These are phyloP conservation scores for Podocnemis expansa DNA, from an alignment of 2,113 vertebrate genomes.

Conservation along the genomic window DNA sequence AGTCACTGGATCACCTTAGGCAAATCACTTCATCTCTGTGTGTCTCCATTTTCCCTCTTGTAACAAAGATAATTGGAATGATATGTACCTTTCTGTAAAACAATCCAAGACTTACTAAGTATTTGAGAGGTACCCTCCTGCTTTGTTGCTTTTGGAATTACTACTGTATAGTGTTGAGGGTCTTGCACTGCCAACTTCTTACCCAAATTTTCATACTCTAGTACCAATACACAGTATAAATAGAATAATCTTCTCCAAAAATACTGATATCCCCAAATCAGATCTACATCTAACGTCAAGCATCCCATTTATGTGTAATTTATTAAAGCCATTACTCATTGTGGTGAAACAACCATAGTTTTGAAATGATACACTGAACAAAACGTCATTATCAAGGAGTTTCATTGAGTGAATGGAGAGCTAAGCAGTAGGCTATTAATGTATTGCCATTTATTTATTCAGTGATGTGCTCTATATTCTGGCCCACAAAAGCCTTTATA, in stretches of 20 bases:
- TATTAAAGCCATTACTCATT: slow-evolving; percentile 41
- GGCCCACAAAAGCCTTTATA: slow-evolving; percentile 35
- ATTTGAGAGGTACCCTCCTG: neutral
- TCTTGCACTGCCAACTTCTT: neutral
- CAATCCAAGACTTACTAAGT: slow-evolving; percentile 38
- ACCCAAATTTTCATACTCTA: neutral
- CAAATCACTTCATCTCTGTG: slow-evolving; percentile 48
- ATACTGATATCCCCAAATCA: slow-evolving; percentile 31
- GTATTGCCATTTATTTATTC: slow-evolving; percentile 46
- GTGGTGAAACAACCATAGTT: slow-evolving; percentile 45
- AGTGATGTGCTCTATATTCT: slow-evolving; percentile 41
- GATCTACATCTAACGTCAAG: slow-evolving; percentile 38
- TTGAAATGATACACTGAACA: slow-evolving; percentile 37
- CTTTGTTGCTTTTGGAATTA: neutral
- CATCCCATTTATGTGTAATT: neutral
- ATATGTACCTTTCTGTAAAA: slow-evolving; percentile 23
- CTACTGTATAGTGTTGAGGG: neutral
- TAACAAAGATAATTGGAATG: slow-evolving; percentile 40
- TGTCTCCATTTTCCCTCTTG: slow-evolving; percentile 39
- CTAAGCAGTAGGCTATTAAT: slow-evolving; percentile 40
- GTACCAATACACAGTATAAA: neutral
- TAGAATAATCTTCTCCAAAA: neutral
- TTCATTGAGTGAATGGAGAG: slow-evolving; percentile 28
- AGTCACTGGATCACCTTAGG: neutral
- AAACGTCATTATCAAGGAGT: slow-evolving; percentile 50